Base-by-base conservation (phyloP, 2,113 vertebrate genomes). In the Phasianus colchicus region DNA sequence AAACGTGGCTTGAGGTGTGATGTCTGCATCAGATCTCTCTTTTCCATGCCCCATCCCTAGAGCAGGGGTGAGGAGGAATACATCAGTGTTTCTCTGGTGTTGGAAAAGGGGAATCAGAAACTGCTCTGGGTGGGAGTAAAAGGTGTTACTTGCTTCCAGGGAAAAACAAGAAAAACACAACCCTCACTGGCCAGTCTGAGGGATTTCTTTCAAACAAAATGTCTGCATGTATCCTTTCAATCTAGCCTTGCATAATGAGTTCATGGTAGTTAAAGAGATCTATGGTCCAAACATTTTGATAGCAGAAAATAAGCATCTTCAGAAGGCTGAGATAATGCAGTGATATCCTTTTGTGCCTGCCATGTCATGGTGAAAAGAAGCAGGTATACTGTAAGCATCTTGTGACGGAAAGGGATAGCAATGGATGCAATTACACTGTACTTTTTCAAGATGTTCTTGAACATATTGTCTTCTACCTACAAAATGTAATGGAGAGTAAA, bases 81-180 rank as follows among this genome's bases (percentile, higher is more conserved):
- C 3, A 24, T 16, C 0, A 3, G 8, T 36, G 32, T 27, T 90
- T 36, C 67, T 76, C 43, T 88, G 48, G 27, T 0, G 0, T 5
- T 72, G 18, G 42, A 67, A 64, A 50, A 9, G 4, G 12, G 15
- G 9, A 79, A 32, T 13, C 25, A 32, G 9, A 17, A 70, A 34
- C 16, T 42, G 15, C 30, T 43, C 22, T 85, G 12, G 12, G n/a
- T 40, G 48, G 27, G 63, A 69, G 7, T 5, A 55, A 36, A n/a
- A 86, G 54, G 6, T 65, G 20, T 21, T 79, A 13, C 27, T 85
- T 82, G 7, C n/a, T 89, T 73, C n/a, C 48, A 66, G 40, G 54
- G 77, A 74, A 40, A 32, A 17, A 40, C 40, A 30, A 7, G 30
- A 84, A 82, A 91, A 85, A 63, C 45, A 48, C 3, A 6, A 69